Base-by-base conservation (phyloP, 2,888 invertebrate species). In the Drosophila siamana region DNA sequence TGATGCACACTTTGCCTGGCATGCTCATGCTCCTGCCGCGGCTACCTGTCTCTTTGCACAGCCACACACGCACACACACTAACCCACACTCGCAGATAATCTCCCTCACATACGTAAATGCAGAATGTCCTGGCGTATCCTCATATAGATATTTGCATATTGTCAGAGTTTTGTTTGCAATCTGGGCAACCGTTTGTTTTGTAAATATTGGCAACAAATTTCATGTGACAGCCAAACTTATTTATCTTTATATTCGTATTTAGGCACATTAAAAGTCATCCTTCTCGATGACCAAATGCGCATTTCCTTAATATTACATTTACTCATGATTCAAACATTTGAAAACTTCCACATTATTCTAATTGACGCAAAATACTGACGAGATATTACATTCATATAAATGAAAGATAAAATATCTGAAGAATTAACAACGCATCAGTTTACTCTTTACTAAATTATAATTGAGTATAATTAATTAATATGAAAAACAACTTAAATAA, bases 131-230 rank as follows among this genome's bases (percentile, higher is more conserved):
- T 62, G 30, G 30, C 48, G 13, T 13, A 51, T 63, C 30, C 33
- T 48, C 16, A 52, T 65, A 7, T 47, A n/a, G n/a, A 24, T 52
- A 68, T 82, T 83, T 83, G 80, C 80, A 83, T 83, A 50, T 59
- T 60, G 40, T 28, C 47, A 19, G 46, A 51, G 48, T 59, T 69
- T 30, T 69, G 79, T 81, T 71, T 78, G 75, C 72, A n/a, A 54
- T 75, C 43, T 59, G 62, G 56, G 50, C 64, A 55, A 68, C 33
- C 48, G 66, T 69, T 86, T 82, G 83, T 88, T 83, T 68, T 69
- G 83, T 76, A 86, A 83, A 83, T 86, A 88, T 69, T 71, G 61
- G 55, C 47, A 36, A 44, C 59, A 40, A 47, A 56, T 63, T 43
- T 54, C 7, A 30, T 33, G 38, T 5, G 43, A 26, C 26, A 15